Evolutionary conservation across 2,888 invertebrate genomes (phyloP).

Genomic region (Bombyx huttoni): DNA sequence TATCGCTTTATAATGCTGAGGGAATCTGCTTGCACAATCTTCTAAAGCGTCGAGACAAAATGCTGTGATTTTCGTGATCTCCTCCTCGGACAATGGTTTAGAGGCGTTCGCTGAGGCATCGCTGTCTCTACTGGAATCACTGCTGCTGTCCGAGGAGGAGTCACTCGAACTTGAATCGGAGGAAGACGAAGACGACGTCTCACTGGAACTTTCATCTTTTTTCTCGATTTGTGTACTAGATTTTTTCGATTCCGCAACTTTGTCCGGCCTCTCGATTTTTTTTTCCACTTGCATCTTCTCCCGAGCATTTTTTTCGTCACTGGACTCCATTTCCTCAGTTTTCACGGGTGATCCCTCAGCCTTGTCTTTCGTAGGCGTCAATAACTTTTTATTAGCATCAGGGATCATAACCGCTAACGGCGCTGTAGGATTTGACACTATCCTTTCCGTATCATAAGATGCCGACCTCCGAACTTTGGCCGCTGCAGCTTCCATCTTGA

Average conservation of each 20-base stretch:
- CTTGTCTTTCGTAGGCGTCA: constrained; percentile 9
- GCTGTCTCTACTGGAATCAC: constrained; percentile 67
- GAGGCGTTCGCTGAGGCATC: constrained; percentile 53
- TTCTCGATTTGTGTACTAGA: constrained; percentile 26
- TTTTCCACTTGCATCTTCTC: constrained; percentile 6
- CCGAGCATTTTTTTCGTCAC: constrained; percentile 6
- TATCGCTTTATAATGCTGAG: constrained; percentile 93
- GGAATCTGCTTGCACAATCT: constrained; percentile 87
- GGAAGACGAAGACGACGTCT: constrained; percentile 51
- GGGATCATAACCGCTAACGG: constrained; percentile 12
- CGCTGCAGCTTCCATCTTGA: constrained; percentile 53
- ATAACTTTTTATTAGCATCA: constrained; percentile 8
- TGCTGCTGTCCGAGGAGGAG: constrained; percentile 64
- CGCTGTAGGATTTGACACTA: constrained; percentile 23
- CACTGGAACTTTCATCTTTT: constrained; percentile 48
- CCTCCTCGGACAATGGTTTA: constrained; percentile 57
- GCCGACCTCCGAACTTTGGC: constrained; percentile 59
- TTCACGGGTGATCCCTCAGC: not conserved
- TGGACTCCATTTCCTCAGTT: constrained; percentile 10
- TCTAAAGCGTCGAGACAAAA: constrained; percentile 84
- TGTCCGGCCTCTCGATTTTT: constrained; percentile 12
- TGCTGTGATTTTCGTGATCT: constrained; percentile 74
- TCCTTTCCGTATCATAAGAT: constrained; percentile 55
- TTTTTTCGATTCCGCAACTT: constrained; percentile 16
- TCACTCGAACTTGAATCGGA: constrained; percentile 73